phyloP scores from a whole-genome alignment of 2,888 invertebrate species.

The Epinotia bilunana region DNA sequence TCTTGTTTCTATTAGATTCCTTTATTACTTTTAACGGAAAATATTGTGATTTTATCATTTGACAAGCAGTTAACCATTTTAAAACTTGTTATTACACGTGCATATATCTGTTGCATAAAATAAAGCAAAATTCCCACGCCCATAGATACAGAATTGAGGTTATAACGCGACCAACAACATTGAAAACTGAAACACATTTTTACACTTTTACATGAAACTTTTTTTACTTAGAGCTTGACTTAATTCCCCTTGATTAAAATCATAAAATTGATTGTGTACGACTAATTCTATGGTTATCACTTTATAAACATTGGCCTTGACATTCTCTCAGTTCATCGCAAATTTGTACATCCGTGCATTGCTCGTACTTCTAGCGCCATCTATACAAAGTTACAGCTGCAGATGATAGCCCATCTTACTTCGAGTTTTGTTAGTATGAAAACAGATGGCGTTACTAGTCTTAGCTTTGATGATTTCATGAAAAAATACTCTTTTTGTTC shows the following conservation, averaged over 20 bases:
- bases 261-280: conserved; percentile 1
- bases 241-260: conserved; percentile 12
- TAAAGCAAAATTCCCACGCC: conserved; percentile 51
- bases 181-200: conserved; percentile 12
- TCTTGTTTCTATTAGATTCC: neutral
- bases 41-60: neutral
- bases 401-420: conserved; percentile 18
- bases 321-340: conserved; percentile 70
- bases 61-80: neutral
- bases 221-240: neutral
- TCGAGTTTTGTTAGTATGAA: conserved; percentile 1
- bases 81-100: conserved; percentile 24
- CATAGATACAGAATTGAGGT: conserved; percentile 65
- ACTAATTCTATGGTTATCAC: conserved; percentile 38
- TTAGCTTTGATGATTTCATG: too few species aligned
- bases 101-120: conserved; percentile 8
- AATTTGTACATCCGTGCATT: conserved; percentile 69
- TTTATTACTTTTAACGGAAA: neutral
- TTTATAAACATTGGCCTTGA: conserved; percentile 76
- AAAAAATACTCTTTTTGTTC: too few species aligned
- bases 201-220: neutral
- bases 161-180: conserved; percentile 64
- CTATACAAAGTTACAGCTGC: conserved; percentile 48
- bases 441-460: conserved; percentile 33
- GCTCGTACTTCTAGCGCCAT: conserved; percentile 55